A percentile compares a stretch with the other conserved stretches of the same genome.
Conservation (phyloP, 2,888 invertebrate genomes). For the Maniola hyperantus region DNA sequence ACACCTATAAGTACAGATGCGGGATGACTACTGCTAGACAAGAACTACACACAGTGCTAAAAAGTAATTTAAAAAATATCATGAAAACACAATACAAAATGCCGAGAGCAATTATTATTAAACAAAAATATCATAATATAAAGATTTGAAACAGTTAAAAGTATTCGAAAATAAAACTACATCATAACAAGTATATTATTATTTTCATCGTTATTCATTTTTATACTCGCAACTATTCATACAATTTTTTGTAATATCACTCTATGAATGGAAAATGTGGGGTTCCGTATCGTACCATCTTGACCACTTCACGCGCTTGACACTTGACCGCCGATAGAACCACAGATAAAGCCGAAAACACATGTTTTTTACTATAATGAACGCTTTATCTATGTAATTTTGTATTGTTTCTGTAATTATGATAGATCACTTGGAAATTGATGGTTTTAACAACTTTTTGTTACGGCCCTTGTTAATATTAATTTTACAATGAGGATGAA, state of each 20-base stretch:
- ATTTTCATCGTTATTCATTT: conserved; percentile 5
- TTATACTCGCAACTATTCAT: conserved; percentile 25
- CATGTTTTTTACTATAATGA: conserved; percentile 64
- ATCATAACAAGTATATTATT: conserved; percentile 1
- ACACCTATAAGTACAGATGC: no score
- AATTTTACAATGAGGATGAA: conserved; percentile 6
- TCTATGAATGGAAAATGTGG: conserved; percentile 45
- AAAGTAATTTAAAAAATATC: no score
- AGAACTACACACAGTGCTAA: no score
- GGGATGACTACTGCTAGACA: no score
- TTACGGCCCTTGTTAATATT: conserved; percentile 3
- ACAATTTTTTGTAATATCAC: conserved; percentile 26
- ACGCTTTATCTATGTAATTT: conserved; percentile 55
- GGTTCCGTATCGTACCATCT: conserved; percentile 65
- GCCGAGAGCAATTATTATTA: neutral
- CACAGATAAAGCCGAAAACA: conserved; percentile 58
- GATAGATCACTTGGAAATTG: conserved; percentile 46
- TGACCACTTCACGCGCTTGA: conserved; percentile 72
- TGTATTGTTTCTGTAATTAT: conserved; percentile 43
- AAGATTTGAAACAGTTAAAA: neutral
- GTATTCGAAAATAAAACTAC: neutral
- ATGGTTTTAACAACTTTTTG: conserved; percentile 43
- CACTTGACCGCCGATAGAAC: conserved; percentile 65
- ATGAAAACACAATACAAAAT: no score
- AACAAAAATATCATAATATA: neutral